These are phyloP conservation scores for Orussus abietinus DNA, from an alignment of 1,140 invertebrate genomes.

Conservation along the genomic window DNA sequence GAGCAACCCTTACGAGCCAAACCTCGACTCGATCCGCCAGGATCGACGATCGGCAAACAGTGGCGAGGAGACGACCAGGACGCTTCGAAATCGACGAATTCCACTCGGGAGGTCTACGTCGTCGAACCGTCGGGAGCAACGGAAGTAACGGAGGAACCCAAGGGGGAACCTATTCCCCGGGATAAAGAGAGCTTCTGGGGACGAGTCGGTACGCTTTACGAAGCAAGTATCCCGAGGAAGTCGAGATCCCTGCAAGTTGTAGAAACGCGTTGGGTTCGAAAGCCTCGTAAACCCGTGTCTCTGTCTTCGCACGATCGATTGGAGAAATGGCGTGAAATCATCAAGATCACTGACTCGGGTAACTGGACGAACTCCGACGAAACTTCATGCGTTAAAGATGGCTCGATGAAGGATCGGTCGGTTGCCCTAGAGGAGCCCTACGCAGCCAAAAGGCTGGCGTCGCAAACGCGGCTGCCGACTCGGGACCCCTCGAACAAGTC, in stretches of 20 bases:
- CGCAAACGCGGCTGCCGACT: neutral
- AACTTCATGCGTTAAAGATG: neutral
- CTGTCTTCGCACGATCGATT: constrained; percentile 4
- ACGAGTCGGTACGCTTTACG: constrained; percentile 1
- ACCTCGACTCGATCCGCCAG: too few relatives aligned
- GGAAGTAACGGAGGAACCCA: neutral
- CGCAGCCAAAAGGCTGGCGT: neutral
- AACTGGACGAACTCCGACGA: constrained; percentile 5
- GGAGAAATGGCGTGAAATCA: constrained; percentile 6
- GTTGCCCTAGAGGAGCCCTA: too few relatives aligned
- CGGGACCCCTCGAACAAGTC: too few relatives aligned
- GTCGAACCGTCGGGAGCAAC: neutral
- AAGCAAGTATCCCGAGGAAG: neutral
- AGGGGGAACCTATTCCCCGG: too few relatives aligned
- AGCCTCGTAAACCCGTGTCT: too few relatives aligned
- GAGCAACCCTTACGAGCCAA: too few relatives aligned
- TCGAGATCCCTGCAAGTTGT: constrained; percentile 19
- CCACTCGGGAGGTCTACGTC: too few relatives aligned
- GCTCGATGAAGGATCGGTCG: neutral
- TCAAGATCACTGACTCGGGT: constrained; percentile 2
- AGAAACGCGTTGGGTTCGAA: too few relatives aligned
- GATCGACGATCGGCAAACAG: too few relatives aligned
- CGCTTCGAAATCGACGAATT: too few relatives aligned
- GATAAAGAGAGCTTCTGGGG: constrained; percentile 1
- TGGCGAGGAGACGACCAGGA: too few relatives aligned